Evolutionary conservation across 2,113 vertebrate genomes (phyloP).

Genomic region (Hyla sarda): DNA sequence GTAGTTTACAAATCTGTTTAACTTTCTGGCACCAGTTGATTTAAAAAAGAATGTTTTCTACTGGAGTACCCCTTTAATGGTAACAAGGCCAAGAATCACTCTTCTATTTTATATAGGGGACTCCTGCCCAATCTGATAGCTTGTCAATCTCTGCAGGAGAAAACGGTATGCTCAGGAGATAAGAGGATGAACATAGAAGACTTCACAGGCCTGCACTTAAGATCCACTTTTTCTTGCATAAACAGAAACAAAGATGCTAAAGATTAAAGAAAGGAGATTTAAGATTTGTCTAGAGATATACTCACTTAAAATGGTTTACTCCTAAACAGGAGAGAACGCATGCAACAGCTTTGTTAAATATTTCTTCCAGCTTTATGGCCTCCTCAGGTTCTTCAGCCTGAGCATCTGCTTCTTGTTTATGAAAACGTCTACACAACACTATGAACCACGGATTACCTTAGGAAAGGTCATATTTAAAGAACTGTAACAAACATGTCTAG

Average conservation of each 20-base stretch:
- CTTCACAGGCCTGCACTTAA: background rate
- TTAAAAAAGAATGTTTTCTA: too few relatives aligned
- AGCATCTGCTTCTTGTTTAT: slow-evolving; percentile 58
- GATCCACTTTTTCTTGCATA: background rate
- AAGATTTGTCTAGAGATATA: background rate
- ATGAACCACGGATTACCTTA: slow-evolving; percentile 52
- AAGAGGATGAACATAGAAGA: background rate
- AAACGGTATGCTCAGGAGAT: background rate
- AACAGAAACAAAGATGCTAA: background rate
- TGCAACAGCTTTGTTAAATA: slow-evolving; percentile 7
- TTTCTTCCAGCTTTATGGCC: background rate
- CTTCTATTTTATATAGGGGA: background rate
- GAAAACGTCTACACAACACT: slow-evolving; percentile 28
- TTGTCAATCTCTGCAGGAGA: background rate
- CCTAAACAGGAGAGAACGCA: slow-evolving; percentile 24
- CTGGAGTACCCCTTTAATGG: too few relatives aligned
- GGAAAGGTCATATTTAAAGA: slow-evolving; percentile 52
- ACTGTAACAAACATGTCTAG: slow-evolving; percentile 43
- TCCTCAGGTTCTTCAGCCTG: slow-evolving; percentile 2
- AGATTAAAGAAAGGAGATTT: background rate
- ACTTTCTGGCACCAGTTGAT: too few relatives aligned
- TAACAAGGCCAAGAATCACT: background rate
- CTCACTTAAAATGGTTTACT: slow-evolving; percentile 3
- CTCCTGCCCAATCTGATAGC: background rate
- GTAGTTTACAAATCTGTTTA: too few relatives aligned